These are phyloP conservation scores for Polymixis flavicincta DNA, from an alignment of 2,888 invertebrate species.

Conservation along the genomic window DNA sequence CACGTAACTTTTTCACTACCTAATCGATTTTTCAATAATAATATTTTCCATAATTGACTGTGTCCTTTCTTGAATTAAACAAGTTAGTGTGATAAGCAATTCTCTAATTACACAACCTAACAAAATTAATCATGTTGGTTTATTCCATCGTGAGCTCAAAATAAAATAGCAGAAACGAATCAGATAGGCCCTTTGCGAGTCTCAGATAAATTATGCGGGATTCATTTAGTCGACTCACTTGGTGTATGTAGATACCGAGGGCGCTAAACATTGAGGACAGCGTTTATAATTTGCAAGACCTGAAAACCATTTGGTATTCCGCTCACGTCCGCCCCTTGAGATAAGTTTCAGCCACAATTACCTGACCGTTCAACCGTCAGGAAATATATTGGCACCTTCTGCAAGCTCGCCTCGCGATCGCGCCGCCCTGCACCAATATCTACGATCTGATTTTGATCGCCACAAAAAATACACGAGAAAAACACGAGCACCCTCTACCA, in stretches of 20 bases:
- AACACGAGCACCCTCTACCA: constrained; percentile 61
- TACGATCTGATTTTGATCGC: constrained; percentile 80
- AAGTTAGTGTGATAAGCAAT: background rate
- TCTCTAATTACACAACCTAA: background rate
- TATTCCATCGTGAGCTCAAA: constrained; percentile 22
- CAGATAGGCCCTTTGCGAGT: constrained; percentile 17
- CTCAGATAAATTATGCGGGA: constrained; percentile 42
- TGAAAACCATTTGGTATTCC: constrained; percentile 83
- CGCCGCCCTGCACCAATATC: constrained; percentile 77
- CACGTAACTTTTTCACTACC: no score
- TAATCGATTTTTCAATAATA: no score
- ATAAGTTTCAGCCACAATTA: constrained; percentile 90
- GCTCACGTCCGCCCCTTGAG: constrained; percentile 86
- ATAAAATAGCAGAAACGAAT: constrained; percentile 27
- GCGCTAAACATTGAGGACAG: constrained; percentile 71
- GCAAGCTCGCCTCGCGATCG: constrained; percentile 76
- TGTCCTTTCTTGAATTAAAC: background rate
- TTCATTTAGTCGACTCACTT: constrained; percentile 44
- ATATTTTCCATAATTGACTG: background rate
- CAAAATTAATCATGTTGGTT: background rate
- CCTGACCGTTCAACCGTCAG: constrained; percentile 89
- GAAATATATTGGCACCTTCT: constrained; percentile 89
- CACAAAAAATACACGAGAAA: constrained; percentile 68
- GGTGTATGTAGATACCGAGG: constrained; percentile 52
- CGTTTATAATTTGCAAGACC: constrained; percentile 86